Percentiles rank a stretch among this genome's conserved stretches.
Conservation (phyloP, 2,797 vertebrate genomes). For the Sphaeramia orbicularis region DNA sequence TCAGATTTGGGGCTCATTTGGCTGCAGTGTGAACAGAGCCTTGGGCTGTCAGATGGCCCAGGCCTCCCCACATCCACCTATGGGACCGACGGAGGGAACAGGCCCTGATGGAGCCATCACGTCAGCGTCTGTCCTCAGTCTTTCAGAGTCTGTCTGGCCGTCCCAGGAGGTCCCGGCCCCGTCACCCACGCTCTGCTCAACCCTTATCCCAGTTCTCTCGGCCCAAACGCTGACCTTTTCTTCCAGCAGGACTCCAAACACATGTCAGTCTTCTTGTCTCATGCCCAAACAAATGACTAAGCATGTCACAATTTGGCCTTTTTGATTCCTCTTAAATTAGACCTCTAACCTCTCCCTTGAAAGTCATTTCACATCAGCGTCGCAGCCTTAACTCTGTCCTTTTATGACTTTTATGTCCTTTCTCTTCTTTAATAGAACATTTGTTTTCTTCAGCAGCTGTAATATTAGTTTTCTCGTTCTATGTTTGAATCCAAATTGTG, state of each 20-base stretch:
- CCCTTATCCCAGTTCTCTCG: slow-evolving; percentile 65
- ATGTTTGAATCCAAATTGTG: too few relatives aligned
- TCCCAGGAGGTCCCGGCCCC: slow-evolving; percentile 46
- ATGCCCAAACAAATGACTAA: slow-evolving; percentile 66
- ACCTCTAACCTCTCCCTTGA: slow-evolving; percentile 58
- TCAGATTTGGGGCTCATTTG: too few relatives aligned
- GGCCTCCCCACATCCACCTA: too few relatives aligned
- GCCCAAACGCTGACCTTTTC: slow-evolving; percentile 53
- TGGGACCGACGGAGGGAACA: too few relatives aligned
- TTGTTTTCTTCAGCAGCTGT: background rate
- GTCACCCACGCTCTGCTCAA: slow-evolving; percentile 55
- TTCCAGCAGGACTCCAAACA: slow-evolving; percentile 50
- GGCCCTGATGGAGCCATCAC: too few relatives aligned
- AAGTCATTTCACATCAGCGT: slow-evolving; percentile 41
- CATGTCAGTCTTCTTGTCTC: slow-evolving; percentile 53
- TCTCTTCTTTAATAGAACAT: background rate
- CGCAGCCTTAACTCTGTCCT: slow-evolving; percentile 8
- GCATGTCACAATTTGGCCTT: slow-evolving; percentile 46
- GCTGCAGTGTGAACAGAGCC: too few relatives aligned
- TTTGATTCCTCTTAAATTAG: slow-evolving; percentile 37
- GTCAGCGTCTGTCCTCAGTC: slow-evolving; percentile 30
- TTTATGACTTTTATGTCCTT: background rate
- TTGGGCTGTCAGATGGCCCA: too few relatives aligned
- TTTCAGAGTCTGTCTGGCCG: slow-evolving; percentile 12
- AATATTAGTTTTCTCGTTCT: background rate